Conservation (phyloP, 2,797 vertebrate genomes). For the Discoglossus pictus region DNA sequence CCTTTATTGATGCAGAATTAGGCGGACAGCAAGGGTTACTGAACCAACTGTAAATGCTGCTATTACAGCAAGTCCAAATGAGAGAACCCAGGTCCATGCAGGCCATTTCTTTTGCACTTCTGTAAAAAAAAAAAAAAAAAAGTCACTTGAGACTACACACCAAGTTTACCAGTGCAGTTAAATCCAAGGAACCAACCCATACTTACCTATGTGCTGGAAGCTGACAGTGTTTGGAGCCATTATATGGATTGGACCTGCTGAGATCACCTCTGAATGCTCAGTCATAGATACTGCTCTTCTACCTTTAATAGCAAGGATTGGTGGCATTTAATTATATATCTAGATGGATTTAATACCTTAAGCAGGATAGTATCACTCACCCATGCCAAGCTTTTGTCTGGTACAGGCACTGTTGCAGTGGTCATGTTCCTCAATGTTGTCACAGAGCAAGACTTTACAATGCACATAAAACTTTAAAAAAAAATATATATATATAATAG, state of each 20-base stretch:
- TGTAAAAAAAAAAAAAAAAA: neutral
- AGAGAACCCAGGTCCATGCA: constrained; percentile 10
- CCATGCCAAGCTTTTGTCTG: neutral
- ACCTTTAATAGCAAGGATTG: neutral
- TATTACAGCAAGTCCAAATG: constrained; percentile 19
- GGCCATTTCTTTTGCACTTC: neutral
- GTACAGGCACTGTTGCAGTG: constrained; percentile 1
- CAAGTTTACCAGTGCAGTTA: neutral
- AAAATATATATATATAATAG: too few species aligned
- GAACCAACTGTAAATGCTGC: constrained; percentile 11
- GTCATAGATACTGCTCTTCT: neutral
- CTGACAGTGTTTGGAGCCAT: neutral
- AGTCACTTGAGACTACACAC: too few species aligned
- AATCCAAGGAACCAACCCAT: neutral
- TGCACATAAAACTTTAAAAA: constrained; percentile 14
- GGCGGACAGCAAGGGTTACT: neutral
- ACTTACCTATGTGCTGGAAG: constrained; percentile 23
- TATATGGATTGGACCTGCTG: constrained; percentile 29
- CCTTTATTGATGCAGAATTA: constrained; percentile 18
- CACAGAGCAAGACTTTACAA: constrained; percentile 16
- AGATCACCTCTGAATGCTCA: constrained; percentile 1
- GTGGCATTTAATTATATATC: too few species aligned
- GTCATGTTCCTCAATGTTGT: neutral
- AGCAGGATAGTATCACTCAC: neutral
- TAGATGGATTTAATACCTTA: too few species aligned